A percentile compares a stretch with the other conserved stretches of the same genome.
Conservation (phyloP, 2,888 invertebrate genomes). For the Falcaria lacertinaria region DNA sequence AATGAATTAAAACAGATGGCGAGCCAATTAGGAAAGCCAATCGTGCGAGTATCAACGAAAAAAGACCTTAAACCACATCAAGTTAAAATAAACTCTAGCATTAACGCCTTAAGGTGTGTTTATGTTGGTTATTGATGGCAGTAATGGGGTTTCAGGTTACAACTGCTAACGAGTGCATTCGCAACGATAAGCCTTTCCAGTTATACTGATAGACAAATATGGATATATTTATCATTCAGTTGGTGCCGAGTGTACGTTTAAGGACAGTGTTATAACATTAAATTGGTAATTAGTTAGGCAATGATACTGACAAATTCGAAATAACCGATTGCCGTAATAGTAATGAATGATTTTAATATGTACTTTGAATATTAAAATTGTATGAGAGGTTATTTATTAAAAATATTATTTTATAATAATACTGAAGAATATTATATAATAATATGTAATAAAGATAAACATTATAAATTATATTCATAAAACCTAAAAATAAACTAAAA, state of each 20-base stretch:
- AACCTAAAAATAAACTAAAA: too few species aligned
- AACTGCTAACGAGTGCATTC: conserved; percentile 70
- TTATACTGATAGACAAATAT: conserved; percentile 76
- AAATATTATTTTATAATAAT: too few species aligned
- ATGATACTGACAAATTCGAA: conserved; percentile 49
- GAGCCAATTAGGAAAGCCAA: conserved; percentile 78
- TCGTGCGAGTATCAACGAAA: conserved; percentile 73
- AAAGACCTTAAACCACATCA: conserved; percentile 50
- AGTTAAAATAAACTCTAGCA: conserved; percentile 38
- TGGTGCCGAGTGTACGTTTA: conserved; percentile 56
- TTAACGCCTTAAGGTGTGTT: conserved; percentile 35
- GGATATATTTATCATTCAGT: conserved; percentile 73
- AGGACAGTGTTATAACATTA: conserved; percentile 53
- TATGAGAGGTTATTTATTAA: too few species aligned
- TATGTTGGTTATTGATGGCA: conserved; percentile 27
- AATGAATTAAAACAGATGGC: conserved; percentile 79
- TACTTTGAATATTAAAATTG: too few species aligned
- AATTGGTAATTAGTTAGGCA: conserved; percentile 52
- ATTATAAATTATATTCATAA: too few species aligned
- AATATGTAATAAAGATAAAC: too few species aligned
- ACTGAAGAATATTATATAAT: too few species aligned
- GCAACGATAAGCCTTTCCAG: conserved; percentile 68
- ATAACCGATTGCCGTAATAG: conserved; percentile 1
- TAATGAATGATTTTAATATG: too few species aligned
- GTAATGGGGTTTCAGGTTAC: conserved; percentile 72